A percentile compares a stretch with the other conserved stretches of the same genome.
phyloP scores from a whole-genome alignment of 2,888 invertebrate species.

The Masnerella sp. region DNA sequence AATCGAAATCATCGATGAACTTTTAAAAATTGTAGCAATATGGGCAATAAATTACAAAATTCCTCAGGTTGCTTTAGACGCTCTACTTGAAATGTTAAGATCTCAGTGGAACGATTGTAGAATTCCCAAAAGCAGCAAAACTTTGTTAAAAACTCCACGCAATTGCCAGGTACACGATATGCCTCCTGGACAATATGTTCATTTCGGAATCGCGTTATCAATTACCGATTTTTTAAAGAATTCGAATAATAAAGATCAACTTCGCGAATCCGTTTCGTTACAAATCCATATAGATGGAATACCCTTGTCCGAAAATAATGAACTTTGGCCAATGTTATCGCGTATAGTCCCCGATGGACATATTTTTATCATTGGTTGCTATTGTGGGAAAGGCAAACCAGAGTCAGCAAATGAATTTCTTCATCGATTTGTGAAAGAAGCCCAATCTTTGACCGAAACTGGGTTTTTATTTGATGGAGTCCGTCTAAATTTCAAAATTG shows the following conservation, averaged over 20 bases:
- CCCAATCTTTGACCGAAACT: slow-evolving; percentile 1
- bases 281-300: slow-evolving; percentile 38
- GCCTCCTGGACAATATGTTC: slow-evolving; percentile 3
- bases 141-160: slow-evolving; percentile 2
- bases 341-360: slow-evolving; percentile 23
- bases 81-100: not conserved
- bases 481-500: not conserved
- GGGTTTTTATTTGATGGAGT: slow-evolving; percentile 7
- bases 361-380: slow-evolving; percentile 23
- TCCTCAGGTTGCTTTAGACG: not conserved
- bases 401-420: slow-evolving; percentile 11
- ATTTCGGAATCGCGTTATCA: slow-evolving; percentile 8
- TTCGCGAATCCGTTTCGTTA: not conserved
- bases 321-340: slow-evolving; percentile 43
- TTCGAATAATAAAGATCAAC: not conserved
- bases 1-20: too few species aligned
- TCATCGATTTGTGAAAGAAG: slow-evolving; percentile 14
- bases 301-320: slow-evolving; percentile 20
- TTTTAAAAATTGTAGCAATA: too few species aligned
- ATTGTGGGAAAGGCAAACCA: slow-evolving; percentile 20
- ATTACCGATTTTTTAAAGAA: not conserved
- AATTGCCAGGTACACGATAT: not conserved
- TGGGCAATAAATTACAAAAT: slow-evolving; percentile 2
- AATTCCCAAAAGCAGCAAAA: slow-evolving; percentile 9
- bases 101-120: not conserved